phyloP scores from a whole-genome alignment of 2,113 vertebrate genomes.

The Choloepus hoffmanni region DNA sequence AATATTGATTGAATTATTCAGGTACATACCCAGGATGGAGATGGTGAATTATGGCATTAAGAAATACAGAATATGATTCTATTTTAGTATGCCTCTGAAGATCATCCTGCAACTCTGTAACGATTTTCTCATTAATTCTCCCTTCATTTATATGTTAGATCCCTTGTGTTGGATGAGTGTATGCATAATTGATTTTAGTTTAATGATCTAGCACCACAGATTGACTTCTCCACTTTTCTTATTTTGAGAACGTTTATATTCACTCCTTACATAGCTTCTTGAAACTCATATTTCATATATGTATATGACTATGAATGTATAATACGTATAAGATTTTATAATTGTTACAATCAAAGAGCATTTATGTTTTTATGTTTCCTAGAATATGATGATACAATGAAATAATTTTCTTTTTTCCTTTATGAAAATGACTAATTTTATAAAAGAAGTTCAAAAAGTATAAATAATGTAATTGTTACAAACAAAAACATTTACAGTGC shows the following conservation, averaged over 20 bases:
- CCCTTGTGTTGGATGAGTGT: neutral
- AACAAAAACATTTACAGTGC: neutral
- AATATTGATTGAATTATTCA: conserved; percentile 50
- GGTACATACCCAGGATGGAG: neutral
- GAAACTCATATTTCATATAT: neutral
- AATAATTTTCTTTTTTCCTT: neutral
- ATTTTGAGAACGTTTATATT: neutral
- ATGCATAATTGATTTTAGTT: neutral
- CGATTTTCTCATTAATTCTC: neutral
- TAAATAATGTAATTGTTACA: neutral
- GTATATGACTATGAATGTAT: neutral
- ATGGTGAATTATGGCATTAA: neutral
- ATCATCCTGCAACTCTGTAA: neutral
- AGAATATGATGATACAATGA: neutral
- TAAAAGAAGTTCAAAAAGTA: neutral
- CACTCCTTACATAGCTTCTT: neutral
- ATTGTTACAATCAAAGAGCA: neutral
- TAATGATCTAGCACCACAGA: neutral
- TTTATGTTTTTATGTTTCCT: neutral
- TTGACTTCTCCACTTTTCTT: neutral
- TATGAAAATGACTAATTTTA: neutral
- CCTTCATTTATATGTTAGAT: neutral
- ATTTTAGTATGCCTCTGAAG: neutral
- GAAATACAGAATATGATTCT: neutral
- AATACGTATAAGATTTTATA: neutral